Conservation (phyloP, 1,140 invertebrate species). For the Gerris buenoi region DNA sequence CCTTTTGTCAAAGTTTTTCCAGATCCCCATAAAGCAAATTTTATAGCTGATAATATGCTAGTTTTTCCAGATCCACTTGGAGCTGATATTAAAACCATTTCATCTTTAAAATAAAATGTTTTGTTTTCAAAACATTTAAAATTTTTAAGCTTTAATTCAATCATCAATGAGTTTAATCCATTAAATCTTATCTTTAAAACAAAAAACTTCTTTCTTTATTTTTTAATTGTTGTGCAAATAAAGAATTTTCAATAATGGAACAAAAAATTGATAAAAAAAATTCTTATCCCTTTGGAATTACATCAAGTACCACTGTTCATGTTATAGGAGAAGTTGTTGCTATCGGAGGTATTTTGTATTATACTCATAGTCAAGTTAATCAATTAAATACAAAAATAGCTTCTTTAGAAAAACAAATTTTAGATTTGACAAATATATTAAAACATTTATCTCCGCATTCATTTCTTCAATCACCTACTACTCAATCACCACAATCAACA, state of each 20-base stretch:
- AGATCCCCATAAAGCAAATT: neutral
- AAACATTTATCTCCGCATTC: neutral
- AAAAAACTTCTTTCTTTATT: neutral
- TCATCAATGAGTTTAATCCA: neutral
- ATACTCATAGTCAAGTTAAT: neutral
- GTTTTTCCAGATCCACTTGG: neutral
- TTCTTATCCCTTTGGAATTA: neutral
- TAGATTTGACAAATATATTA: neutral
- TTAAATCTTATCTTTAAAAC: neutral
- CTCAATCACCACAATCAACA: neutral
- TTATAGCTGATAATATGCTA: neutral
- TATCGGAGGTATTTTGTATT: neutral
- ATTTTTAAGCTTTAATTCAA: neutral
- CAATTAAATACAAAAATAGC: neutral
- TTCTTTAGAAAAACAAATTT: neutral
- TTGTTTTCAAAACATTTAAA: neutral
- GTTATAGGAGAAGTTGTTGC: neutral
- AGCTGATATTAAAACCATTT: neutral
- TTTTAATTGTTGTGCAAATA: neutral
- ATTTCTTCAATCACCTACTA: neutral
- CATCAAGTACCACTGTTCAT: neutral
- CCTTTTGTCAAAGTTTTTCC: neutral
- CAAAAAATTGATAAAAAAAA: neutral
- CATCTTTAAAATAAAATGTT: neutral
- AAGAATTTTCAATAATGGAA: neutral